Conservation (phyloP, 2,797 vertebrate species). For the Galagoides demidoff region DNA sequence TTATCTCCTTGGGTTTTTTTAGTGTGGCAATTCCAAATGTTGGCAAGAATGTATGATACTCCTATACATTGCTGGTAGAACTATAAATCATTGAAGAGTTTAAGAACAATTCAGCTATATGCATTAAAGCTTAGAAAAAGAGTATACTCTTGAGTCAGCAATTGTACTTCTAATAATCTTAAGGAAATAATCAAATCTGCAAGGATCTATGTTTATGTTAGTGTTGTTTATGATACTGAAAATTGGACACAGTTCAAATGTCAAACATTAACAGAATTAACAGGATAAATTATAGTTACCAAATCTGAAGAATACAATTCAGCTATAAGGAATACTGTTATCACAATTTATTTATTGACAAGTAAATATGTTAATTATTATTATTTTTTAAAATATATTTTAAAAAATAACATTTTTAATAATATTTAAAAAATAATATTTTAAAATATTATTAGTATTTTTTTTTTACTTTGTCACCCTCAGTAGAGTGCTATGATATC, state of each 20-base stretch:
- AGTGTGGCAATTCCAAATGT: background rate
- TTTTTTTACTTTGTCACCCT: too few species aligned
- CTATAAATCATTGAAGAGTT: background rate
- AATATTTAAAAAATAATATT: too few species aligned
- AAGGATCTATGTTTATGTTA: background rate
- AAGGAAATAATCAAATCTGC: slow-evolving; percentile 11
- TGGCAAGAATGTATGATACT: background rate
- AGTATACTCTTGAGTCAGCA: background rate
- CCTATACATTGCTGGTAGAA: background rate
- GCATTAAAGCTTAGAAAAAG: background rate
- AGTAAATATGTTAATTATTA: background rate
- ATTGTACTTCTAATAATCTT: background rate
- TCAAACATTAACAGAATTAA: background rate
- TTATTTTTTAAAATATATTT: too few species aligned
- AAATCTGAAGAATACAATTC: background rate
- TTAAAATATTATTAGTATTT: too few species aligned
- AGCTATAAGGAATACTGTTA: background rate
- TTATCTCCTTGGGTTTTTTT: background rate
- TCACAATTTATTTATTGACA: background rate
- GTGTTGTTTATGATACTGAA: slow-evolving; percentile 9
- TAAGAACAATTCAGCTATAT: background rate
- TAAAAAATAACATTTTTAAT: too few species aligned
- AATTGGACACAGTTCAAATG: background rate
- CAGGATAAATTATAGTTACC: background rate
- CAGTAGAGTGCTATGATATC: too few species aligned